Percentiles rank a stretch among this genome's conserved stretches.
Conservation (phyloP, 2,888 invertebrate genomes). For the Lapara coniferarum region DNA sequence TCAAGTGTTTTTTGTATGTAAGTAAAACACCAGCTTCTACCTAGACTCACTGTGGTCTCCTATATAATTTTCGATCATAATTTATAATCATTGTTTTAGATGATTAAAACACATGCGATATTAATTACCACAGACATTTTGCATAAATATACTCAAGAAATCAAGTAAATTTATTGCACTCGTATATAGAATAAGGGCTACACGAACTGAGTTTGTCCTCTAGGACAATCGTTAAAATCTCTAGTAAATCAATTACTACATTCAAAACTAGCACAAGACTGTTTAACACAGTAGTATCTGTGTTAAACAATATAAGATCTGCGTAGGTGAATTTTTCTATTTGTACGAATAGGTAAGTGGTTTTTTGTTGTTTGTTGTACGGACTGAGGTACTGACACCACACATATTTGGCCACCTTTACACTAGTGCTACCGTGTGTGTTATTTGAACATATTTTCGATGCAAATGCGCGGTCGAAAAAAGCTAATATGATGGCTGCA, state of each 20-base stretch:
- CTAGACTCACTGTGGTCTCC: too few species aligned
- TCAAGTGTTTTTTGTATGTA: too few species aligned
- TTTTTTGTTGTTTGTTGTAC: constrained; percentile 3
- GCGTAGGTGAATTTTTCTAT: constrained; percentile 1
- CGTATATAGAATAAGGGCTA: too few species aligned
- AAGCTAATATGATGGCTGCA: too few species aligned
- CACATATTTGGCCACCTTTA: neutral
- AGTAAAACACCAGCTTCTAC: too few species aligned
- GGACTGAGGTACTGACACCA: neutral
- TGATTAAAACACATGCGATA: neutral
- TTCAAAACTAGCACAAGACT: neutral
- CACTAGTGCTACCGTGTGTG: too few species aligned
- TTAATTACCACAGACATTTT: neutral
- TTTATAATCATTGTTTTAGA: neutral
- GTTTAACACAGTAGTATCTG: too few species aligned
- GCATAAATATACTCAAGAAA: neutral
- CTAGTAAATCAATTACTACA: neutral
- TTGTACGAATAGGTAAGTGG: constrained; percentile 6
- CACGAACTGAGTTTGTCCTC: too few species aligned
- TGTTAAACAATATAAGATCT: neutral
- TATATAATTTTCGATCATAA: too few species aligned
- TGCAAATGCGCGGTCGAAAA: too few species aligned
- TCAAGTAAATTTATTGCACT: neutral
- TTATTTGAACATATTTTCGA: too few species aligned
- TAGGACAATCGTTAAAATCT: too few species aligned